Evolutionary conservation across 2,113 vertebrate genomes (phyloP).

Genomic region (Chionis minor): DNA sequence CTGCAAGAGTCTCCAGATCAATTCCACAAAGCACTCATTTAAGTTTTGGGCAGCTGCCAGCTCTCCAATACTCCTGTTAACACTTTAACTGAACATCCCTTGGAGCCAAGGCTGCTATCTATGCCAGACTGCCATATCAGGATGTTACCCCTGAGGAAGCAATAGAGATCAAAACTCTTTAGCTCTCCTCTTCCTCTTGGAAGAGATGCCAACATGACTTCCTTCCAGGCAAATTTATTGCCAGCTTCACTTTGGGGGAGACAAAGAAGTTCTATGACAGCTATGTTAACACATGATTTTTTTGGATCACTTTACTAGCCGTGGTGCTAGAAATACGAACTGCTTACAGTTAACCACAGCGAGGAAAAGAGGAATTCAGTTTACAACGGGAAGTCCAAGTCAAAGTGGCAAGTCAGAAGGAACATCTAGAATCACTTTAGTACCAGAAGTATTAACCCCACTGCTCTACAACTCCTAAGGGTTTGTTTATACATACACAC

Average conservation of each 20-base stretch:
- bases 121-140: not conserved
- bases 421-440: not conserved
- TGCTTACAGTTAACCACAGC: not conserved
- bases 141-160: not conserved
- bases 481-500: not conserved
- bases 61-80: not conserved
- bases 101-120: not conserved
- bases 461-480: not conserved
- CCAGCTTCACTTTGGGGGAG: not conserved
- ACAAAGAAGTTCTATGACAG: constrained; percentile 2
- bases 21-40: not conserved
- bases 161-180: not conserved
- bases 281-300: not conserved
- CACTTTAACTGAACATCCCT: not conserved
- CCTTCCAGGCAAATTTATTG: not conserved
- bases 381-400: not conserved
- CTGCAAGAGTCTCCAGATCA: not conserved
- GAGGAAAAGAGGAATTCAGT: not conserved
- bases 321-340: not conserved
- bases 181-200: not conserved
- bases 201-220: not conserved
- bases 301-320: not conserved
- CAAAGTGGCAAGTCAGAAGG: not conserved
- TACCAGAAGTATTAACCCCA: not conserved
- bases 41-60: not conserved